Conservation (phyloP, 2,888 invertebrate species). For the Tachina fera region DNA sequence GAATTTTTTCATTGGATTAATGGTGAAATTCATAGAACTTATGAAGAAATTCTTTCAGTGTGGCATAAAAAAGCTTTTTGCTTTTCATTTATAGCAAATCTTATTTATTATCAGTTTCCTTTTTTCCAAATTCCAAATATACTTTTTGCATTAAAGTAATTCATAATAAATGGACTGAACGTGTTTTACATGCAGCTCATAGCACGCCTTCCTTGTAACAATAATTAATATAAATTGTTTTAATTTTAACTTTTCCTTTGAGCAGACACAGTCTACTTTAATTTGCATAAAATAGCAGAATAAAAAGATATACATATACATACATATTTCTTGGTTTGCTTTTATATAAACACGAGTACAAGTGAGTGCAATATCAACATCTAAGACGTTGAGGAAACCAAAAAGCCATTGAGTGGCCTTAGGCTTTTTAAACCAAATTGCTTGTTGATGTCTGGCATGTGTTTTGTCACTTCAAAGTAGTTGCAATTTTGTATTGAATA, state of each 20-base stretch:
- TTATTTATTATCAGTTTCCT: background rate
- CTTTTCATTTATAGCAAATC: background rate
- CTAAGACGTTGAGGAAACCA: slow-evolving; percentile 1
- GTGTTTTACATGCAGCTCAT: slow-evolving; percentile 50
- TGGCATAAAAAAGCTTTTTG: background rate
- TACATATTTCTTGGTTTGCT: background rate
- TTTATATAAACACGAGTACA: background rate
- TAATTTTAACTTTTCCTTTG: slow-evolving; percentile 48
- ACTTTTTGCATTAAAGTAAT: background rate
- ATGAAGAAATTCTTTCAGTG: too few relatives aligned
- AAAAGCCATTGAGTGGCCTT: slow-evolving; percentile 42
- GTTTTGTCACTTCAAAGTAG: slow-evolving; percentile 70
- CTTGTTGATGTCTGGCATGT: slow-evolving; percentile 67
- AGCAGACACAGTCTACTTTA: slow-evolving; percentile 28
- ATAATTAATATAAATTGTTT: slow-evolving; percentile 66
- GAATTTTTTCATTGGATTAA: too few relatives aligned
- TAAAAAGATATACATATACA: background rate
- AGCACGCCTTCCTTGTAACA: slow-evolving; percentile 45
- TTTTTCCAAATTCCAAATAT: background rate
- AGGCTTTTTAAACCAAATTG: slow-evolving; percentile 45
- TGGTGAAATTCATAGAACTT: too few relatives aligned
- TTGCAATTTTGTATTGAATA: slow-evolving; percentile 51
- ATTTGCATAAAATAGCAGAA: slow-evolving; percentile 65
- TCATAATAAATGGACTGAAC: slow-evolving; percentile 43
- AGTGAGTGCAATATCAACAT: background rate